Evolutionary conservation across 2,113 vertebrate species (phyloP).

Genomic region (Martes martes): DNA sequence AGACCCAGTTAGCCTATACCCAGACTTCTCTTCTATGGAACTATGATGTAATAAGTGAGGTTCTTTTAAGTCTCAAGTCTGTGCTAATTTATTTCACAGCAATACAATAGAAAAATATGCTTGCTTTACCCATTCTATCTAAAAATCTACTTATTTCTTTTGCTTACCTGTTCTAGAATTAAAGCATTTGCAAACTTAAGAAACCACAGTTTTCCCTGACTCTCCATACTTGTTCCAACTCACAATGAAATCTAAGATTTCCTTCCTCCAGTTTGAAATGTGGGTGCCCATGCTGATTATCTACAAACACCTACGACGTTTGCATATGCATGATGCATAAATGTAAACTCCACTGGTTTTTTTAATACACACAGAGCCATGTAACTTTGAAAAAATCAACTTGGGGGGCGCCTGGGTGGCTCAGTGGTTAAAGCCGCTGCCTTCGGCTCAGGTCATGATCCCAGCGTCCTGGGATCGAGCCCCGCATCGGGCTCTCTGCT

Average conservation of each 20-base stretch:
- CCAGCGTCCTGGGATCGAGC: too few relatives aligned
- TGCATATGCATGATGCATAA: background rate
- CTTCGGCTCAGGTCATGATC: too few relatives aligned
- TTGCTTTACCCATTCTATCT: background rate
- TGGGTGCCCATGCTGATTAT: background rate
- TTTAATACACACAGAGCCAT: background rate
- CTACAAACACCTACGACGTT: background rate
- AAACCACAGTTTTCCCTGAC: background rate
- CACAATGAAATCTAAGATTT: background rate
- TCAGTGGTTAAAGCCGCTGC: too few relatives aligned
- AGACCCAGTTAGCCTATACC: rapidly evolving
- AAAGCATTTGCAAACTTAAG: slow-evolving; percentile 3
- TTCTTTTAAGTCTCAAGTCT: background rate
- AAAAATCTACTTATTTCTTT: background rate
- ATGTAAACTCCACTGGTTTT: background rate
- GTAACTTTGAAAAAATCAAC: background rate
- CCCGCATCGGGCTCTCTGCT: too few relatives aligned
- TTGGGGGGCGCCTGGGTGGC: too few relatives aligned
- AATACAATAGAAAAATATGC: background rate
- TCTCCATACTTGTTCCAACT: background rate
- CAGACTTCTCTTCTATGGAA: background rate
- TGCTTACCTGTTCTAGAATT: background rate
- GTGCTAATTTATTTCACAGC: background rate
- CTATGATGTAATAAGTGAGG: background rate
- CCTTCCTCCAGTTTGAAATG: background rate